These are phyloP conservation scores for Microtus pennsylvanicus DNA, from an alignment of 2,113 vertebrate genomes.

Conservation along the genomic window DNA sequence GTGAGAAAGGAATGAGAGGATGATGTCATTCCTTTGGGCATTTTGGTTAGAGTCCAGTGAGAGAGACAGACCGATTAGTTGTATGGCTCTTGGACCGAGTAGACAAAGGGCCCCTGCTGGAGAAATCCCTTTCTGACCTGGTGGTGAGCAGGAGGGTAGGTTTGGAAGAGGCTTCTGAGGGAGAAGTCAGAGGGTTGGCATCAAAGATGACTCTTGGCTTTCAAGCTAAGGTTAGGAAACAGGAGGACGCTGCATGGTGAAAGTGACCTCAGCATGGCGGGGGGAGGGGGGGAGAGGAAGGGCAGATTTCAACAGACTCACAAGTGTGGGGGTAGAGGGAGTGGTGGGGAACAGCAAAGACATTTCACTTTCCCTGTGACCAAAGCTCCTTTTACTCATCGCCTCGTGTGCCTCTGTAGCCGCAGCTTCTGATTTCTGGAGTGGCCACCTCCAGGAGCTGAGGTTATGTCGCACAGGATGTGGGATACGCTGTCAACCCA, in stretches of 20 bases:
- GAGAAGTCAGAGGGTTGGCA: background rate
- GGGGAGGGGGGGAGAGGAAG: background rate
- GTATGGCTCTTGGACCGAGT: background rate
- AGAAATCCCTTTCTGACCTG: background rate
- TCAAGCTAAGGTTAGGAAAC: background rate
- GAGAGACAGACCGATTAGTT: background rate
- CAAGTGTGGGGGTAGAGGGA: background rate
- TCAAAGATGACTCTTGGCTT: constrained; percentile 51
- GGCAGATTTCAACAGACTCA: background rate
- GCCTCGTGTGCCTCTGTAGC: background rate
- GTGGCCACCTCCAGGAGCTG: background rate
- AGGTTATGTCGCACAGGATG: background rate
- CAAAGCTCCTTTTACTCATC: background rate
- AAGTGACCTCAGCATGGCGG: background rate
- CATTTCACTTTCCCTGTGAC: background rate
- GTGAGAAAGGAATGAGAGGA: background rate
- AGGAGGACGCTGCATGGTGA: background rate
- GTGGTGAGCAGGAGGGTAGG: background rate
- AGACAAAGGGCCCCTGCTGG: background rate
- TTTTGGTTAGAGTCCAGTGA: background rate
- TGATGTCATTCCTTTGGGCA: background rate
- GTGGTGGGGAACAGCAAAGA: background rate
- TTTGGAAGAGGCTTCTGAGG: background rate
- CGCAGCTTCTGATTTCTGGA: background rate
- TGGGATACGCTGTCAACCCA: background rate